Evolutionary conservation across 37 sponge, comb jelly and placozoan species (phyloP).

Genomic region (Crambe crambe): DNA sequence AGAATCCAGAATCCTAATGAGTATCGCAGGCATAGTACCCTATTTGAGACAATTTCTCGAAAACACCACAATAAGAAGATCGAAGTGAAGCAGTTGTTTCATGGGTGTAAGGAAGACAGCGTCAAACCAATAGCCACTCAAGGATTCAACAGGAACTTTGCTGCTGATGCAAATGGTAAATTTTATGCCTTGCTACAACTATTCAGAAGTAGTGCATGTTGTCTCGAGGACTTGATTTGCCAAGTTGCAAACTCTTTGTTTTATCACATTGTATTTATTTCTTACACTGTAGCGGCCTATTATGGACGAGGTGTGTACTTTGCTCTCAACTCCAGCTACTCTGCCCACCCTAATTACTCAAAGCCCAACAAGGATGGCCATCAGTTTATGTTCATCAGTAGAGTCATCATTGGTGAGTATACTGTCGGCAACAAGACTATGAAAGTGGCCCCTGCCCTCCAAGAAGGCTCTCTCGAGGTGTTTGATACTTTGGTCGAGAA

Average conservation of each 20-base stretch:
- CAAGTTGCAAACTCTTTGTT: too few species aligned
- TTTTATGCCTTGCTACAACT: neutral
- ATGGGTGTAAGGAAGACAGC: constrained; percentile 31
- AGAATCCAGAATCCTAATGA: constrained; percentile 52
- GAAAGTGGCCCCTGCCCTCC: constrained; percentile 42
- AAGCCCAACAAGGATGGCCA: constrained; percentile 17
- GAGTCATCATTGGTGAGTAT: constrained; percentile 48
- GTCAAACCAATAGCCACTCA: constrained; percentile 35
- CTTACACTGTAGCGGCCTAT: constrained; percentile 34
- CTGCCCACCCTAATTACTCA: constrained; percentile 53
- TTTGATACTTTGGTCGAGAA: constrained; percentile 72
- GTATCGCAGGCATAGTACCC: constrained; percentile 22
- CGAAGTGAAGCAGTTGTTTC: constrained; percentile 40
- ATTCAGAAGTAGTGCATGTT: too few species aligned
- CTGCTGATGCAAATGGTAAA: constrained; percentile 70
- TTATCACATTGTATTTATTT: neutral
- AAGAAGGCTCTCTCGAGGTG: constrained; percentile 7
- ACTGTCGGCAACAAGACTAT: constrained; percentile 35
- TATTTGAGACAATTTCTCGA: neutral
- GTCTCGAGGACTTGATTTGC: too few species aligned
- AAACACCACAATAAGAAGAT: constrained; percentile 6
- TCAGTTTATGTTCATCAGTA: constrained; percentile 54
- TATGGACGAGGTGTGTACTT: constrained; percentile 72
- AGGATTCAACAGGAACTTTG: constrained; percentile 77
- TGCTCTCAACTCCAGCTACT: constrained; percentile 43